Base-by-base conservation (phyloP, 2,797 vertebrate genomes). In the Bufotes viridis region DNA sequence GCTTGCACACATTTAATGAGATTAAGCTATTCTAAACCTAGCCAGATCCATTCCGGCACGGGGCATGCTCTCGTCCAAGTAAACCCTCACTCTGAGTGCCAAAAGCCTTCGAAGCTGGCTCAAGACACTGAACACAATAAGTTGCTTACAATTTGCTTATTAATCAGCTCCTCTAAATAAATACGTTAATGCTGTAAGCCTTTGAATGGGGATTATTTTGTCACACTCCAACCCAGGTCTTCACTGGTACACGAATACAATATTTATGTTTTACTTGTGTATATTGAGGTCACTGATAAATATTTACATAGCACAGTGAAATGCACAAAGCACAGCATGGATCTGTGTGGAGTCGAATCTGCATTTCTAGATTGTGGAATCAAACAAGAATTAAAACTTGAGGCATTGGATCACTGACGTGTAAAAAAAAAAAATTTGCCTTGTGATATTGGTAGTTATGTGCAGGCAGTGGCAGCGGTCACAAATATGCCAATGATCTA, bases 101-200 rank as follows among this genome's bases (percentile, higher is more conserved):
- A 89, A 89, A 89, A 89, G 84, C 88, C 75, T 78, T 63, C 18
- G 79, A 87, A 89, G 88, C 88, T 89, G 88, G 85, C 80, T 89
- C 63, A 75, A 82, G 84, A 89, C 67, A 86, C 88, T 74, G 70
- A 86, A 85, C 84, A 85, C 87, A 89, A 82, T 87, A 89, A 89
- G 88, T 87, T 89, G 88, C 88, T 89, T 87, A 87, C 84, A 89
- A 89, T 81, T 89, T 89, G 85, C 85, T 89, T 89, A 87, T 86
- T 89, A 89, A 89, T 89, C 88, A 89, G 81, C 88, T 89, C 78
- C 81, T 89, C 74, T 89, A 87, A 87, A 89, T 89, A 84, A 89
- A 89, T 86, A 87, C 88, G 84, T 82, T 86, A 89, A 86, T 89
- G 79, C 88, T 74, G 85, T 78, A 87, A 87, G 85, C 85, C 34